phyloP scores from a whole-genome alignment of 2,888 invertebrate genomes.

The Achlya flavicornis region DNA sequence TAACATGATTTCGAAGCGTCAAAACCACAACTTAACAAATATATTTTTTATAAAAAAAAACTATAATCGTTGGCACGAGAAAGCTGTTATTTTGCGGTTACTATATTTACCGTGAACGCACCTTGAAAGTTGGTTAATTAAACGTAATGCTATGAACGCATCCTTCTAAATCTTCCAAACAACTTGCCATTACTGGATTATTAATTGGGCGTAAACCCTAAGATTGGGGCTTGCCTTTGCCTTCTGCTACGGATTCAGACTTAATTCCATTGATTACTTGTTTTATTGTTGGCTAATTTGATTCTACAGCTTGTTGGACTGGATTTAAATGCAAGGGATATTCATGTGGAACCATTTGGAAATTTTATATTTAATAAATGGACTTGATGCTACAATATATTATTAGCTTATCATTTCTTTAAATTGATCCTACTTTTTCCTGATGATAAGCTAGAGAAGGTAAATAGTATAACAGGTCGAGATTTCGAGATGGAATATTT shows the following conservation, averaged over 20 bases:
- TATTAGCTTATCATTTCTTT: too few species aligned
- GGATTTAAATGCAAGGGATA: background rate
- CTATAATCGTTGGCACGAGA: conserved; percentile 54
- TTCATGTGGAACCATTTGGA: background rate
- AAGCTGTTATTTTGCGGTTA: conserved; percentile 71
- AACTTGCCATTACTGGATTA: conserved; percentile 59
- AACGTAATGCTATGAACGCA: conserved; percentile 56
- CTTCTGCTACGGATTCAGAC: conserved; percentile 16
- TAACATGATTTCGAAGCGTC: conserved; percentile 3
- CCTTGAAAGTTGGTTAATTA: conserved; percentile 70
- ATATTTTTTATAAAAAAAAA: conserved; percentile 39
- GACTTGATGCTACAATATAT: background rate
- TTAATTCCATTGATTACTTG: conserved; percentile 52
- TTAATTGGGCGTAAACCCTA: conserved; percentile 73
- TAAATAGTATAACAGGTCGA: too few species aligned
- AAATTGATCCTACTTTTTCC: too few species aligned
- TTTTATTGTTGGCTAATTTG: conserved; percentile 23
- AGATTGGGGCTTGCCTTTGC: conserved; percentile 49
- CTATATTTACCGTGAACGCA: conserved; percentile 61
- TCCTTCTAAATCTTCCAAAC: conserved; percentile 44
- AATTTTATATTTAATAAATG: background rate
- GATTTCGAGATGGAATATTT: too few species aligned
- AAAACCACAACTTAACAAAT: conserved; percentile 11
- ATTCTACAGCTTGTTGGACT: conserved; percentile 1
- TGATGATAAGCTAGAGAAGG: too few species aligned